phyloP scores from a whole-genome alignment of 2,113 vertebrate species.

The Anas platyrhynchos region DNA sequence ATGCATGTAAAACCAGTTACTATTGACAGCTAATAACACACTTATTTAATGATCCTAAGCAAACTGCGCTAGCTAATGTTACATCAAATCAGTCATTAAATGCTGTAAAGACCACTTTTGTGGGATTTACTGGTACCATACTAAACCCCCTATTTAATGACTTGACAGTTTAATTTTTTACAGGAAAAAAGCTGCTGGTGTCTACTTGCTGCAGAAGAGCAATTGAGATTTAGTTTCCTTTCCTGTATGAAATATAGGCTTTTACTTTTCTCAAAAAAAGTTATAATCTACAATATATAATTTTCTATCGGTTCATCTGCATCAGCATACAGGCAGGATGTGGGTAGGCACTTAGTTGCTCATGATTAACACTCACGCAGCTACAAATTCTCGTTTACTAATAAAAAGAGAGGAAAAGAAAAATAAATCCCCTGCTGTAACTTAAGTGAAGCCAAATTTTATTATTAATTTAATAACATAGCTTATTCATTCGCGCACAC shows the following conservation, averaged over 20 bases:
- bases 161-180: slow-evolving; percentile 20
- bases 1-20: background rate
- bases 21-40: background rate
- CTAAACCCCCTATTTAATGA: background rate
- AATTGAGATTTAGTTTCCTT: background rate
- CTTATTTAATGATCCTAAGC: slow-evolving; percentile 27
- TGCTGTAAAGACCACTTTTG: background rate
- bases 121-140: background rate
- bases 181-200: background rate
- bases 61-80: background rate
- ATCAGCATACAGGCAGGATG: background rate
- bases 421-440: slow-evolving; percentile 29
- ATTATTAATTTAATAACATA: slow-evolving; percentile 51
- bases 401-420: slow-evolving; percentile 44
- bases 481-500: slow-evolving; percentile 37
- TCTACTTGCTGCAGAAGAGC: background rate
- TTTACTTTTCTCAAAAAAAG: slow-evolving; percentile 15
- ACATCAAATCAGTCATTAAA: slow-evolving; percentile 8
- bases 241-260: background rate
- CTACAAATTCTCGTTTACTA: slow-evolving; percentile 15
- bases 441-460: slow-evolving; percentile 26
- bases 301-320: slow-evolving; percentile 18
- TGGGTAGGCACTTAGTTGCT: background rate
- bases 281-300: background rate
- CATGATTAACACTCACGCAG: background rate